Evolutionary conservation across 1,140 invertebrate genomes (phyloP), one percentile per base, ranked within the genome.

Genomic region (Aphelinus atriplicis): DNA sequence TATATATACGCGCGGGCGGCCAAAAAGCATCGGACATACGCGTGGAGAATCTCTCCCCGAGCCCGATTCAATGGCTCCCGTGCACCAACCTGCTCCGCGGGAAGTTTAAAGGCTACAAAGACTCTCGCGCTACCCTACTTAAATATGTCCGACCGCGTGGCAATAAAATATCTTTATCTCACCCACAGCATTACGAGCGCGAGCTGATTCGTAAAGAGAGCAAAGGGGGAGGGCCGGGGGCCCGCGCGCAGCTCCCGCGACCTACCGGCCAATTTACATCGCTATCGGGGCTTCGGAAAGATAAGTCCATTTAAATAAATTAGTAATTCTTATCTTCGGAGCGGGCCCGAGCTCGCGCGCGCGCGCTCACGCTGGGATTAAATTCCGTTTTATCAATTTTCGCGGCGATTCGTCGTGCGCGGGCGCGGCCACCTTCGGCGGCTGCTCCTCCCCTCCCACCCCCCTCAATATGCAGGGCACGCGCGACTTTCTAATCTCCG

Each of bases 281-380:
- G 79, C 84, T 88, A 87, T 88, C 86, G 83, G 84, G 84, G 79
- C 84, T 87, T 88, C 81, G 83, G 77, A 85, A 86, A 88, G 87
- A 88, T 88, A 88, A 88, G 83, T 86, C 83, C 84, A 87, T 88
- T 88, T 88, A 87, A 88, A 88, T 88, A 87, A 88, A 88, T 88
- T 88, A 88, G 87, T 87, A 87, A 87, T 84, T 84, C 85, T 77
- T 88, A 88, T 87, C 84, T 88, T 78, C 71, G 78, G 26, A 76
- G 71, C 74, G 79, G 78, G 78, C 60, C 65, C 78, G 76, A 26
- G 63, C 3, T 69, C 55, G 61, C 53, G 60, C 4, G 26, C 10
- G 43, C 5, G 7, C 45, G 58, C 45, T 26, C 7, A 66, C 43
- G 53, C n/a, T 48, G n/a, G 83, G 84, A 85, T 87, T 87, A 85